Base-by-base conservation (phyloP, 2,113 vertebrate genomes). In the Struthio camelus region DNA sequence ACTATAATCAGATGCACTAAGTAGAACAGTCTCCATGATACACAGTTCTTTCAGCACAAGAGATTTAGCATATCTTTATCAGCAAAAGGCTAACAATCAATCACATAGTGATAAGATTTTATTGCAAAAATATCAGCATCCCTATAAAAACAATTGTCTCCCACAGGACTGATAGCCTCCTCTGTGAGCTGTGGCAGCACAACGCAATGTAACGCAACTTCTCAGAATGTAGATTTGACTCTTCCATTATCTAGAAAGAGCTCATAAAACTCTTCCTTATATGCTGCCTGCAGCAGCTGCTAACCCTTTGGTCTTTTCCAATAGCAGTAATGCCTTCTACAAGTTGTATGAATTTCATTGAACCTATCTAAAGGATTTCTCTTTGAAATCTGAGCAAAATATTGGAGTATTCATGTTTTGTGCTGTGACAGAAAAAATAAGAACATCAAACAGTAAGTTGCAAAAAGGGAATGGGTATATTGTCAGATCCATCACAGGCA, bases 321-420 rank as follows among this genome's bases (percentile, higher is more conserved):
- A 4, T 1, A 40, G 4, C 0, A 0, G 4, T 30, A 50, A 9
- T 32, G 23, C 30, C 18, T n/a, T 32, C 42, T 88, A 15, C 8
- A 66, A 89, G 9, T 28, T 22, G 27, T 9, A 3, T 16, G 16
- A 79, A 84, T 48, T 71, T 64, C 56, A 44, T 11, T 17, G 72
- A 50, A 34, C 8, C 3, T 46, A 7, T 58, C 40, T 27, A 46
- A 88, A 64, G 7, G 11, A 32, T 36, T 72, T 17, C 1, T 56
- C 32, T 62, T 76, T 80, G 46, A 87, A 36, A 88, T 54, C 14
- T 10, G 30, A 73, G 48, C 8, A 59, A 73, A 85, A 46, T 59
- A 15, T 34, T 38, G 9, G 2, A 1, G 0, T 20, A 38, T 50
- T 86, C n/a, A 16, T 72, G 14, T 51, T 75, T 67, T 80, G 9